Evolutionary conservation across 2,113 vertebrate genomes (phyloP), one percentile per base, ranked within the genome.

Genomic region (Passer montanus): DNA sequence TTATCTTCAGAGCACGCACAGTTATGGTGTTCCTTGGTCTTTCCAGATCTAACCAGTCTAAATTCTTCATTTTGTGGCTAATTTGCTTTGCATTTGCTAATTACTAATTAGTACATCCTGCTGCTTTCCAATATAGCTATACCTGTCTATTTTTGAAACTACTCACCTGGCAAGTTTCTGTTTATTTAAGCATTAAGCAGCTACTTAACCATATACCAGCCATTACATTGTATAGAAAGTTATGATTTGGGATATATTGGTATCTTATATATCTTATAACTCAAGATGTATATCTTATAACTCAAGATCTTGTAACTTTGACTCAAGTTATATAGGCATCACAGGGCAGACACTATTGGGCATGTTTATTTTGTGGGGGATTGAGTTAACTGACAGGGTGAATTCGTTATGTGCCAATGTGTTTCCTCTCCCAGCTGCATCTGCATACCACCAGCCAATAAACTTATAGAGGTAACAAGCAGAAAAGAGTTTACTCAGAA

Each of bases 401-500:
- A 60, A 30, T 18, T 83, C 1, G 0, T 44, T 68, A 19, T 3
- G 13, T 47, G 30, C 6, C 56, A 3, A 1, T 2, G 14, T 9
- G 7, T 49, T 46, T 63, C 20, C 37, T 19, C 33, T 21, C 28
- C 18, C 23, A 12, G 19, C 31, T 20, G 8, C 0, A 2, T 10
- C 28, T 1, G 0, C 27, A 6, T 9, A 6, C 35, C 1, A 0
- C 12, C 41, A 35, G 26, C 43, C 53, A 87, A 67, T 9, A 86
- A 80, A 75, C 0, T 2, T 72, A 35, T 0, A 31, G 6, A 53
- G 11, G 22, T 52, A 43, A 73, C 19, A 47, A 39, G 16, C 7
- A 44, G 43, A 72, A 88, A 56, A 64, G 6, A 17, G 5, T 97
- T 96, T 96, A 96, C 74, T 93, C 26, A 44, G 37, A 72, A 88